phyloP scores from a whole-genome alignment of 2,888 invertebrate genomes.

The Meteorus cinctellus region DNA sequence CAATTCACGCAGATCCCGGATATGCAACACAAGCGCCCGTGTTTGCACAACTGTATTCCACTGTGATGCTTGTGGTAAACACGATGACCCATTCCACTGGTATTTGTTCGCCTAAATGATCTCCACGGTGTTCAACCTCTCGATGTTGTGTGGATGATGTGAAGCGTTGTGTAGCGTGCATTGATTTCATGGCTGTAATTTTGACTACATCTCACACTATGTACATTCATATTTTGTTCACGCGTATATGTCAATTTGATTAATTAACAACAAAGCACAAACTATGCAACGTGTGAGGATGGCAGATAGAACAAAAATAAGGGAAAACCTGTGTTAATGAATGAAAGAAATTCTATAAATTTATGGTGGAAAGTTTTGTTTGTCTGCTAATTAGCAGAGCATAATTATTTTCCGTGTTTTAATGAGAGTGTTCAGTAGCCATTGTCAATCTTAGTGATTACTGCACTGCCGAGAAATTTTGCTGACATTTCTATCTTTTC shows the following conservation, averaged over 20 bases:
- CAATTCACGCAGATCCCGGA: not conserved
- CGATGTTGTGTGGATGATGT: not conserved
- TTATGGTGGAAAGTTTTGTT: not conserved
- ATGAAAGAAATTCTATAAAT: not conserved
- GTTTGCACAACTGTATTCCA: not conserved
- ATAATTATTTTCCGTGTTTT: not conserved
- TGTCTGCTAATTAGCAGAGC: not conserved
- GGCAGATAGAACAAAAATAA: not conserved
- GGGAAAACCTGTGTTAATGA: not conserved
- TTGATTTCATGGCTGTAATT: not conserved
- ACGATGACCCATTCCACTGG: not conserved
- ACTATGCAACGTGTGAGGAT: not conserved
- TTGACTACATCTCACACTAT: not conserved
- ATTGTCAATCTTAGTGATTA: no score
- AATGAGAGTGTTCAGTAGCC: no score
- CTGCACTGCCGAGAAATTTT: no score
- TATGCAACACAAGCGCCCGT: not conserved
- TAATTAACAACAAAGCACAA: conserved; percentile 2
- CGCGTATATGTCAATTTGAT: not conserved
- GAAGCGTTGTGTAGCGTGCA: not conserved
- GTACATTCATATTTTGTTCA: conserved; percentile 5
- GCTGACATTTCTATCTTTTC: no score
- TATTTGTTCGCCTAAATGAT: conserved; percentile 12
- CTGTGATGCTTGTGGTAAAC: conserved; percentile 2
- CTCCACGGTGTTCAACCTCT: conserved; percentile 7